phyloP scores from a whole-genome alignment of 2,113 vertebrate genomes.

The Petromus typicus region DNA sequence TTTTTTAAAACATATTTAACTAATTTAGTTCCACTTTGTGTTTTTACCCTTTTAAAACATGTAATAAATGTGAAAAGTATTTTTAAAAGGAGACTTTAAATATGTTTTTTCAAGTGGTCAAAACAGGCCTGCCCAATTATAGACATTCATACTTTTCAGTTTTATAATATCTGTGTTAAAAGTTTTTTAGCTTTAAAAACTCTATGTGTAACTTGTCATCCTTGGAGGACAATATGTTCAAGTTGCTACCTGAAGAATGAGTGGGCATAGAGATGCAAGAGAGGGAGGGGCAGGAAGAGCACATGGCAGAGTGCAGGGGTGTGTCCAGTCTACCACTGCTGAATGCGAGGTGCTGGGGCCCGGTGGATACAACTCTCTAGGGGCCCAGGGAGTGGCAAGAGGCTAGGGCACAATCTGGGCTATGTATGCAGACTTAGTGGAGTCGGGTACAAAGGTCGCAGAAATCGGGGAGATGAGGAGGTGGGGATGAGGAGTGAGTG shows the following conservation, averaged over 20 bases:
- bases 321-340: neutral
- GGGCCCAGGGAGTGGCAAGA: neutral
- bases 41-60: slow-evolving; percentile 28
- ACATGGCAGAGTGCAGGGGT: neutral
- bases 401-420: neutral
- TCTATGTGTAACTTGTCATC: neutral
- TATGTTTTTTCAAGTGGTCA: slow-evolving; percentile 7
- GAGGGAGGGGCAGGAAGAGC: neutral
- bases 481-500: neutral
- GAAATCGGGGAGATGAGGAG: neutral
- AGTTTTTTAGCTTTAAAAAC: neutral
- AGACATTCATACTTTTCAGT: neutral
- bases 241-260: neutral
- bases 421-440: neutral
- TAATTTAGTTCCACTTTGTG: neutral
- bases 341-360: neutral
- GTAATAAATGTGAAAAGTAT: neutral
- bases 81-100: slow-evolving; percentile 13
- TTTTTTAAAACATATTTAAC: neutral
- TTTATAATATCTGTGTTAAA: slow-evolving; percentile 22
- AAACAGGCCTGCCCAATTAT: neutral
- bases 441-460: neutral
- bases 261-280: neutral
- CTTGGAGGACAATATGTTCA: neutral
- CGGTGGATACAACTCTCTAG: neutral